These are phyloP conservation scores for Myotis lucifugus DNA, from an alignment of 2,113 vertebrate genomes.

Conservation along the genomic window DNA sequence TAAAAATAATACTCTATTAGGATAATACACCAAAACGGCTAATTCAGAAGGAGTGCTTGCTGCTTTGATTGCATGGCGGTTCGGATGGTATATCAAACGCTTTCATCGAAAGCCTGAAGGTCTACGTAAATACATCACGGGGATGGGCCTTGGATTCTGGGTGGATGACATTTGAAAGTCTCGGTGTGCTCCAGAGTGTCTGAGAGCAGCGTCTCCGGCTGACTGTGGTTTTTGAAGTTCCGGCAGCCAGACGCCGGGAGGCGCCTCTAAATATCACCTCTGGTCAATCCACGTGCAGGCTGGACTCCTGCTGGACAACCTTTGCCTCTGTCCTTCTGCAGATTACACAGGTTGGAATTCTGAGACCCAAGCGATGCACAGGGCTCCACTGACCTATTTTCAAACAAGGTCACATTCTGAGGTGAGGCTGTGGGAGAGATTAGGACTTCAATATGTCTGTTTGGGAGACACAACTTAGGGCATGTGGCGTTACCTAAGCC, in stretches of 20 bases:
- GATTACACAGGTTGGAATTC: background rate
- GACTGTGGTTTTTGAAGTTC: slow-evolving; percentile 34
- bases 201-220: background rate
- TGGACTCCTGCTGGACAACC: background rate
- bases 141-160: rapidly evolving
- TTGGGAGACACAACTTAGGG: background rate
- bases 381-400: background rate
- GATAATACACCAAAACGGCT: slow-evolving; percentile 63
- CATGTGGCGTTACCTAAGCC: background rate
- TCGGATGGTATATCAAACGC: background rate
- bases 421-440: background rate
- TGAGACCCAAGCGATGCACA: background rate
- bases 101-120: background rate
- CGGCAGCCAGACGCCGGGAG: rapidly evolving
- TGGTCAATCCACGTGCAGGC: background rate
- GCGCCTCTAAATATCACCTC: slow-evolving; percentile 1
- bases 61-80: background rate
- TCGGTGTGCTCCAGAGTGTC: background rate
- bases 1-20: slow-evolving; percentile 74
- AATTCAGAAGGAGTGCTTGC: slow-evolving; percentile 52
- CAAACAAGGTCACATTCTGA: background rate
- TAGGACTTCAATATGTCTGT: background rate
- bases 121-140: background rate
- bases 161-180: slow-evolving; percentile 5
- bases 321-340: background rate